Evolutionary conservation across 2,797 vertebrate species (phyloP).

Genomic region (Benthosema pterotum): DNA sequence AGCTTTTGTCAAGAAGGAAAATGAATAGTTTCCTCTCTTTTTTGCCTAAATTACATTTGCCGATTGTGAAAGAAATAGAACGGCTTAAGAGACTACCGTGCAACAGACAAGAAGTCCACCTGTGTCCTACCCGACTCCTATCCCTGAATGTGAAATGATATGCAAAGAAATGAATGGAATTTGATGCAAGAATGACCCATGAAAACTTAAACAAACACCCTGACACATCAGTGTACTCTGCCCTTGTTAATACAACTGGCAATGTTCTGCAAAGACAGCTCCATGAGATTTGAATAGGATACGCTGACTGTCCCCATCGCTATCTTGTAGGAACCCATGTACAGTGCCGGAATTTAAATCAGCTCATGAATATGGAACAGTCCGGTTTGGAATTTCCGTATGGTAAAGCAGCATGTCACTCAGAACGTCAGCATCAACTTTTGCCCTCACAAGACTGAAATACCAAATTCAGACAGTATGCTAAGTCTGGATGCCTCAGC

Average conservation of each 20-base stretch:
- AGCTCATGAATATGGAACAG: slow-evolving; percentile 85
- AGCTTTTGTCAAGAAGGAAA: too few species aligned
- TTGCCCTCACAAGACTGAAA: slow-evolving; percentile 81
- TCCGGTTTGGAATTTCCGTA: slow-evolving; percentile 80
- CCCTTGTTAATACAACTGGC: slow-evolving; percentile 41
- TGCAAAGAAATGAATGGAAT: slow-evolving; percentile 41
- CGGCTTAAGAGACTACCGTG: neutral
- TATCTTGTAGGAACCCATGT: slow-evolving; percentile 75
- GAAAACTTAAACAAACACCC: slow-evolving; percentile 47
- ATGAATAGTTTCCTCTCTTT: too few species aligned
- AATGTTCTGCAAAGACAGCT: slow-evolving; percentile 60
- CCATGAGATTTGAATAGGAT: slow-evolving; percentile 62
- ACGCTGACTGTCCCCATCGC: slow-evolving; percentile 66
- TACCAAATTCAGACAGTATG: slow-evolving; percentile 80
- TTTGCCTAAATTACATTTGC: too few species aligned
- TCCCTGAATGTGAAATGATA: neutral
- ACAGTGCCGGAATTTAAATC: slow-evolving; percentile 83
- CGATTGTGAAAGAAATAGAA: too few species aligned
- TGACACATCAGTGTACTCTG: slow-evolving; percentile 21
- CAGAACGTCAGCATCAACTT: slow-evolving; percentile 81
- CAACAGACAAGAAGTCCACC: slow-evolving; percentile 10
- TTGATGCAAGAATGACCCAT: slow-evolving; percentile 40
- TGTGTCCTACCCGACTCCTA: slow-evolving; percentile 36
- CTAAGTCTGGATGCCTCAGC: slow-evolving; percentile 78
- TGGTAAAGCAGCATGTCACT: slow-evolving; percentile 84